Base-by-base conservation (phyloP, 2,113 vertebrate species). In the Spermophilus dauricus region DNA sequence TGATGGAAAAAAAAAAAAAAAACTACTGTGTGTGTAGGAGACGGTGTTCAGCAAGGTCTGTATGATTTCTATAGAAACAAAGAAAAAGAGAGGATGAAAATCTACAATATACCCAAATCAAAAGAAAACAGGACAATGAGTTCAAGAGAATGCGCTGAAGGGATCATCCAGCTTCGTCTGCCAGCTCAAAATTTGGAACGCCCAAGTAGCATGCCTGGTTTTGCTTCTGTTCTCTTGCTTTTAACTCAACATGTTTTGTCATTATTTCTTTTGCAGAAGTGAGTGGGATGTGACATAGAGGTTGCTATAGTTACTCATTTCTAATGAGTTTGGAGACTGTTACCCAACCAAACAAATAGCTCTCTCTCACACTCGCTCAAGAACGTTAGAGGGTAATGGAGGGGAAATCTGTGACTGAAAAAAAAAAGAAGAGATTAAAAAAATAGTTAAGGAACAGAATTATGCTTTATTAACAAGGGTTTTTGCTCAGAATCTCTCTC, bases 251-350 rank as follows among this genome's bases (percentile, higher is more conserved):
- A 96, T 96, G 97, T 95, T 98, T 97, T 98, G 87, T 92, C 98
- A 89, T 95, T 98, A 94, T 97, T 98, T 98, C 98, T 97, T 98
- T 97, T 96, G 85, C 97, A 97, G 95, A 98, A 98, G 75, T 91
- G 97, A 98, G 98, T 98, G 95, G 98, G 98, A 97, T 96, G 96
- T 96, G 98, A 96, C 97, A 97, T 53, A 65, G 92, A 97, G 81
- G 98, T 99, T 99, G 97, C 98, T 96, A 98, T 98, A 98, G 98
- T 98, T 98, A 98, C 97, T 97, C 83, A 96, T 98, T 98, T 98
- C 97, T 98, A 98, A 98, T 98, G 97, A 98, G 78, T 97, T 98
- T 96, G n/a, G 56, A 97, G 94, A 98, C 75, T 98, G 89, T 93
- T 96, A 97, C 83, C 89, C 95, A 98, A 98, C 96, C 76, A 98